Percentiles rank a stretch among this genome's conserved stretches.
Evolutionary conservation across 2,797 vertebrate species (phyloP).

Genomic region (Falco peregrinus): DNA sequence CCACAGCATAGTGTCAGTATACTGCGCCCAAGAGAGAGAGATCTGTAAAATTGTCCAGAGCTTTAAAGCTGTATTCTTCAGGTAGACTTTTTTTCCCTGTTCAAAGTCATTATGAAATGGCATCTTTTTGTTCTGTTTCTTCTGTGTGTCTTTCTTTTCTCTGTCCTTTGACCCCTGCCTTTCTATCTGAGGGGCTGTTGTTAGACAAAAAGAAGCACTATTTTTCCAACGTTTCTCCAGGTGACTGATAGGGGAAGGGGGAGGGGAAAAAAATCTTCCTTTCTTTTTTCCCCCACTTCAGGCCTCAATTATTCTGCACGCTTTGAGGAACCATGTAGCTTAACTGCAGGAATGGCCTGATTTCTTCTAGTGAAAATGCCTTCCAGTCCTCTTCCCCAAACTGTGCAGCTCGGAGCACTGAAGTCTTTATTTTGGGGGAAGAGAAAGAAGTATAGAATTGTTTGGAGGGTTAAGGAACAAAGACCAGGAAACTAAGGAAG

Average conservation of each 20-base stretch:
- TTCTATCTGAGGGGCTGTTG: background rate
- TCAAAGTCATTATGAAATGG: slow-evolving; percentile 19
- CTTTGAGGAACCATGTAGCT: slow-evolving; percentile 47
- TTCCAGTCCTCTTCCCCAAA: slow-evolving; percentile 42
- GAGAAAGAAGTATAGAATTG: slow-evolving; percentile 50
- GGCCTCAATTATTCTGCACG: slow-evolving; percentile 50
- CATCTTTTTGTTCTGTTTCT: background rate
- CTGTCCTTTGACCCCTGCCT: slow-evolving; percentile 21
- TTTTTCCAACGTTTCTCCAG: slow-evolving; percentile 26
- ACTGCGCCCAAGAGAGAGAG: background rate
- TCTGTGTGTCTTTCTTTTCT: background rate
- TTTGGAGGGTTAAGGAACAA: slow-evolving; percentile 67
- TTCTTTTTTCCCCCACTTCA: slow-evolving; percentile 35
- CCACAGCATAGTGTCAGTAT: background rate
- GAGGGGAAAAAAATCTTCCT: background rate
- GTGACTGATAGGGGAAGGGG: background rate
- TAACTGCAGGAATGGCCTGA: slow-evolving; percentile 39
- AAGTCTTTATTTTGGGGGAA: slow-evolving; percentile 63
- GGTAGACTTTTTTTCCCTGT: background rate
- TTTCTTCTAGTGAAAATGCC: slow-evolving; percentile 54
- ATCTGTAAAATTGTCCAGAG: background rate
- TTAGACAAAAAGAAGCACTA: background rate
- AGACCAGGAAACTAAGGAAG: slow-evolving; percentile 24
- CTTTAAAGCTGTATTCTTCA: background rate
- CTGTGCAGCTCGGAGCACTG: background rate